These are phyloP conservation scores for Notiomystis cincta DNA, from an alignment of 2,113 vertebrate genomes.

Conservation along the genomic window DNA sequence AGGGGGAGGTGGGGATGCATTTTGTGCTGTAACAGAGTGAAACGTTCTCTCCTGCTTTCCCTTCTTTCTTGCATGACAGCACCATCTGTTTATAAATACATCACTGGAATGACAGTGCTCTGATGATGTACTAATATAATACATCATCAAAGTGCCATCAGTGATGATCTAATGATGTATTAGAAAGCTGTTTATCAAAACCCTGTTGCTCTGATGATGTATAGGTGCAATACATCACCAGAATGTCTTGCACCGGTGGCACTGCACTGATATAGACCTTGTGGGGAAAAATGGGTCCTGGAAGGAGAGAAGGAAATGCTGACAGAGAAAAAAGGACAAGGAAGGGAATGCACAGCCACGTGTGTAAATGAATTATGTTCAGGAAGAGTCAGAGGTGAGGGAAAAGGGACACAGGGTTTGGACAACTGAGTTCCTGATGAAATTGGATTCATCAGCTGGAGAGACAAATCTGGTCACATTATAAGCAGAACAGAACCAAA, in stretches of 20 bases:
- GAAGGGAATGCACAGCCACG: neutral
- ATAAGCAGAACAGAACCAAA: neutral
- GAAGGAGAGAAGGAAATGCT: neutral
- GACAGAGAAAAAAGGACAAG: neutral
- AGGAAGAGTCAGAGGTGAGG: neutral
- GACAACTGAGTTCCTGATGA: neutral
- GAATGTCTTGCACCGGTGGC: slow-evolving; percentile 17
- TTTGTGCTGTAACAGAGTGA: neutral
- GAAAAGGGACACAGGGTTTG: neutral
- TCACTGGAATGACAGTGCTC: slow-evolving; percentile 62
- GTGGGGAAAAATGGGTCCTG: slow-evolving; percentile 24
- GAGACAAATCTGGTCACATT: neutral
- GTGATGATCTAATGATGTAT: slow-evolving; percentile 71
- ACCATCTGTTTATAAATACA: slow-evolving; percentile 70
- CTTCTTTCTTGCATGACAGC: slow-evolving; percentile 47
- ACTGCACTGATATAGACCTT: slow-evolving; percentile 2
- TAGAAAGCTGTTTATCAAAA: slow-evolving; percentile 66
- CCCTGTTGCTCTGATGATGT: slow-evolving; percentile 51
- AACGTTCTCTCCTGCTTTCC: slow-evolving; percentile 27
- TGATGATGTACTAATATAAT: slow-evolving; percentile 71
- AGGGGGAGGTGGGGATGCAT: neutral
- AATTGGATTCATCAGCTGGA: neutral
- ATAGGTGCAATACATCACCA: slow-evolving; percentile 63
- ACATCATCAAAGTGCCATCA: slow-evolving; percentile 71
- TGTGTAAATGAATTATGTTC: neutral